Conservation (phyloP, 2,113 vertebrate species). For the Macaca nemestrina region DNA sequence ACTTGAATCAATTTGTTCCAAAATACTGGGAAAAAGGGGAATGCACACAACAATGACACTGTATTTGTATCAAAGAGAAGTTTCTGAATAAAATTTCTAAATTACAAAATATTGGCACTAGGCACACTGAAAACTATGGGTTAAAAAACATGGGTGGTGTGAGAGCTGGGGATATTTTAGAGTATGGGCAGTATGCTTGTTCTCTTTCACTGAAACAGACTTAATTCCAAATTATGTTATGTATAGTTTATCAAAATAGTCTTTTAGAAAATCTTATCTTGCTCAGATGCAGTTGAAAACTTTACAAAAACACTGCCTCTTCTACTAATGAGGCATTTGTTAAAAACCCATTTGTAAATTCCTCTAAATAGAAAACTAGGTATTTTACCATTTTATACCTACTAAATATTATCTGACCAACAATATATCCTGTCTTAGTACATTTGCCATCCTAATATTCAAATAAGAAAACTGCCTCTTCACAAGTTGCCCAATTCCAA, state of each 20-base stretch:
- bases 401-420: not conserved
- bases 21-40: not conserved
- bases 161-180: not conserved
- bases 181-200: not conserved
- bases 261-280: not conserved
- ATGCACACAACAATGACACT: not conserved
- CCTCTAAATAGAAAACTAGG: not conserved
- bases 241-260: constrained; percentile 36
- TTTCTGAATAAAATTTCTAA: not conserved
- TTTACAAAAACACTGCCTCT: not conserved
- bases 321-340: not conserved
- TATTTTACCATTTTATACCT: not conserved
- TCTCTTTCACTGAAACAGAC: not conserved
- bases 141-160: not conserved
- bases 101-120: not conserved
- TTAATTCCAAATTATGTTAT: not conserved
- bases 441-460: not conserved
- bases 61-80: not conserved
- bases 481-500: constrained; percentile 11
- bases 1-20: not conserved
- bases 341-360: constrained; percentile 36
- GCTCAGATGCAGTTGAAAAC: constrained; percentile 24
- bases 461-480: not conserved
- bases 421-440: not conserved
- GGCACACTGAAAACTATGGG: not conserved